A percentile compares a stretch with the other conserved stretches of the same genome.
Evolutionary conservation across 2,797 vertebrate genomes (phyloP).

Genomic region (Pipistrellus pygmaeus): DNA sequence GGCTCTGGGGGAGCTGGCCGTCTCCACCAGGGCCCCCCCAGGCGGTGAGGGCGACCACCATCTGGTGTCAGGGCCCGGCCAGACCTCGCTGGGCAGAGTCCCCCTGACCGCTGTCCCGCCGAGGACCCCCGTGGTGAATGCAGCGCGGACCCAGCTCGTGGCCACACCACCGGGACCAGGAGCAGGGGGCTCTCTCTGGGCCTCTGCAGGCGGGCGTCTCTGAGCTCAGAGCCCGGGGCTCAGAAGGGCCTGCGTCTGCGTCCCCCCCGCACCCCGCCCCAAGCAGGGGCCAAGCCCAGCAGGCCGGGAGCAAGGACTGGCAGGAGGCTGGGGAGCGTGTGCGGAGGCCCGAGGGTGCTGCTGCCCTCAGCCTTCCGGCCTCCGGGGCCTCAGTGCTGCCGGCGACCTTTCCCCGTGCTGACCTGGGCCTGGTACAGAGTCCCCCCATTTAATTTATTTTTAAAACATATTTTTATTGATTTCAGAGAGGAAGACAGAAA

Average conservation of each 20-base stretch:
- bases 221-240: neutral
- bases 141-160: neutral
- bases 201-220: neutral
- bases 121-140: accelerated
- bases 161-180: neutral
- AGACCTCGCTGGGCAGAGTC: too few relatives aligned
- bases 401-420: neutral
- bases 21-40: too few relatives aligned
- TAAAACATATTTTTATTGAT: too few relatives aligned
- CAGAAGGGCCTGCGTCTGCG: neutral
- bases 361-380: neutral
- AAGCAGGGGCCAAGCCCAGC: neutral
- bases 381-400: too few relatives aligned
- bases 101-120: too few relatives aligned
- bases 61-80: too few relatives aligned
- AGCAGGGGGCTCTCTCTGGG: neutral
- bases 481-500: too few relatives aligned
- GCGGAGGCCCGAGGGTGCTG: too few relatives aligned
- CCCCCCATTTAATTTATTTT: too few relatives aligned
- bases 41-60: too few relatives aligned
- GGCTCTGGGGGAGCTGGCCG: too few relatives aligned
- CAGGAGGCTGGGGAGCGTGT: neutral
- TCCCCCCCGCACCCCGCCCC: accelerated
- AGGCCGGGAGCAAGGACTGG: neutral
- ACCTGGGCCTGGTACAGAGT: too few relatives aligned